Percentiles rank a stretch among this genome's conserved stretches.
Conservation (phyloP, 2,888 invertebrate genomes). For the Agrochola lota region DNA sequence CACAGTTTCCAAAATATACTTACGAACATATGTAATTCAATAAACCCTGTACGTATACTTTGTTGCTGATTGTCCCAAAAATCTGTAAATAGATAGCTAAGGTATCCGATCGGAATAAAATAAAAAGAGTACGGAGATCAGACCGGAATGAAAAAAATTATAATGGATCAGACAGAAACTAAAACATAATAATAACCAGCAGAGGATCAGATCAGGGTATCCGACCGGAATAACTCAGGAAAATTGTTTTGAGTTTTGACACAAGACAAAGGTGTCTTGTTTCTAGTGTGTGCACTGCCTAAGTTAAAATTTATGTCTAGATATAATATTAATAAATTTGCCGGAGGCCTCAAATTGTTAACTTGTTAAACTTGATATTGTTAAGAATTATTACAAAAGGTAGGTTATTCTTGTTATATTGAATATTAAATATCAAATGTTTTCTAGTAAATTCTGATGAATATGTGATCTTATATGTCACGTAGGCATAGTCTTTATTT, state of each 20-base stretch:
- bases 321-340: slow-evolving; percentile 2
- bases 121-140: no score
- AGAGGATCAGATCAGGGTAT: no score
- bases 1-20: not conserved
- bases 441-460: slow-evolving; percentile 9
- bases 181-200: no score
- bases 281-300: not conserved
- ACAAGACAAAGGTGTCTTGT: not conserved
- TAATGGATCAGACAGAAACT: no score
- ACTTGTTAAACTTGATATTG: slow-evolving; percentile 27
- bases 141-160: no score
- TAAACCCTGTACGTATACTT: no score
- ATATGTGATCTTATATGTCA: not conserved
- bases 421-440: slow-evolving; percentile 1
- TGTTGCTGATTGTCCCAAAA: no score
- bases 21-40: no score
- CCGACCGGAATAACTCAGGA: no score
- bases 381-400: slow-evolving; percentile 20
- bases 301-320: slow-evolving; percentile 11
- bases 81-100: no score
- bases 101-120: no score
- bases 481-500: no score
- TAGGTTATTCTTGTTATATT: not conserved
- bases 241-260: not conserved
- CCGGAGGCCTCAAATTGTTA: slow-evolving; percentile 11